Base-by-base conservation (phyloP, 2,113 vertebrate genomes). In the Cynoglossus semilaevis region DNA sequence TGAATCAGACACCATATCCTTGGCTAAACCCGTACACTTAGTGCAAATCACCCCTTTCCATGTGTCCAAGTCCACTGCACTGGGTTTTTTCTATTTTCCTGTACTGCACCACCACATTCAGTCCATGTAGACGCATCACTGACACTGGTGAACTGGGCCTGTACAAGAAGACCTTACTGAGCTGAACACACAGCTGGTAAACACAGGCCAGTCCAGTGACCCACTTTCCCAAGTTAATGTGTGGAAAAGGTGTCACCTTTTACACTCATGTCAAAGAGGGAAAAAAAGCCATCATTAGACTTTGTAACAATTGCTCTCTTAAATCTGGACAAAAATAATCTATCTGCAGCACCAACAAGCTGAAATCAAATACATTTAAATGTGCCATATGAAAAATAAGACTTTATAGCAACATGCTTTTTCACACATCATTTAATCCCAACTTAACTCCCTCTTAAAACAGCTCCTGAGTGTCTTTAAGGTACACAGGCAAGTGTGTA, bases 401-500 rank as follows among this genome's bases (percentile, higher is more conserved):
- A 79, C 57, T 70, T 76, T 36, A 67, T 19, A 54, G 49, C 40
- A 42, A 71, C 0, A 0, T 42, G 16, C 40, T 66, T 71, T 72
- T 51, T 41, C 51, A 60, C 12, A 63, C 22, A 55, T 43, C 11
- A 58, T 40, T 9, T 47, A 36, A 34, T 62, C 42, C 62, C 38
- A 56, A 82, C 75, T 57, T 15, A 63, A 77, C 41, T 67, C 57
- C 58, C 57, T 41, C 18, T 29, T 61, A 45, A 67, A 55, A 51
- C 18, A 51, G 45, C 78, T 82, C 80, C 84, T 83, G 84, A 89
- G 85, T 80, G 73, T 83, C 44, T 67, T 58, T 61, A 60, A 59
- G 51, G 67, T 76, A 78, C 17, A 52, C 19, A 29, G 60, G 41
- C 63, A 52, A 67, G 58, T 70, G 18, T 72, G 45, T 15, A 62